Evolutionary conservation across 2,113 vertebrate genomes (phyloP).

Genomic region (Amblyornis subalaris): DNA sequence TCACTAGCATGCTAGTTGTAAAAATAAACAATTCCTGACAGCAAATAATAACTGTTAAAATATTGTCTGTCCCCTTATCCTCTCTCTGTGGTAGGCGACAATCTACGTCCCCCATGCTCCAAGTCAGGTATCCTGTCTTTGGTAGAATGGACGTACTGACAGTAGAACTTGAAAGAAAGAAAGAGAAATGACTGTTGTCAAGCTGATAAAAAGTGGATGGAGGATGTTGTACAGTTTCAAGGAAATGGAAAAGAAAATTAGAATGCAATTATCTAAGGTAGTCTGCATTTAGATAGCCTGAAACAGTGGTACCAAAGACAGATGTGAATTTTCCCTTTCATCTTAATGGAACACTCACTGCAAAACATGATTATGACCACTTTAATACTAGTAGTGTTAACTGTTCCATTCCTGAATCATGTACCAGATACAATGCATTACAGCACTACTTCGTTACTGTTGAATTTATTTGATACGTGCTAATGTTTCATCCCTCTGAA

Average conservation of each 20-base stretch:
- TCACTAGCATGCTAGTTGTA: not conserved
- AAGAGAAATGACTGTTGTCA: not conserved
- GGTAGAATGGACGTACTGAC: not conserved
- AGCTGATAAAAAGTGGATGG: not conserved
- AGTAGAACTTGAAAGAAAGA: not conserved
- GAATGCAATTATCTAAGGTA: slow-evolving; percentile 31
- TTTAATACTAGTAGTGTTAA: not conserved
- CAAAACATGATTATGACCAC: not conserved
- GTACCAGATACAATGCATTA: not conserved
- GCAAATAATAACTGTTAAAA: not conserved
- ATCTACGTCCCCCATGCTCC: not conserved
- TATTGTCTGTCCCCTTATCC: not conserved
- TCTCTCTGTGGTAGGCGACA: not conserved
- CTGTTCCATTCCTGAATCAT: not conserved
- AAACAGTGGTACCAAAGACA: not conserved
- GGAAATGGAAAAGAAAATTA: slow-evolving; percentile 16
- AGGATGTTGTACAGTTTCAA: not conserved
- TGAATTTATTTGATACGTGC: not conserved
- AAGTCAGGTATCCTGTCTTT: not conserved
- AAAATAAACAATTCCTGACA: not conserved
- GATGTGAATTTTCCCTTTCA: not conserved
- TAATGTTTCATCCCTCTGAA: not conserved
- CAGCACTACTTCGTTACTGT: not conserved
- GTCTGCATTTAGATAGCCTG: not conserved
- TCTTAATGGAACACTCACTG: not conserved